Percentiles rank a stretch among this genome's conserved stretches.
Evolutionary conservation across 1,140 invertebrate genomes (phyloP).

Genomic region (Temnothorax longispinosus): DNA sequence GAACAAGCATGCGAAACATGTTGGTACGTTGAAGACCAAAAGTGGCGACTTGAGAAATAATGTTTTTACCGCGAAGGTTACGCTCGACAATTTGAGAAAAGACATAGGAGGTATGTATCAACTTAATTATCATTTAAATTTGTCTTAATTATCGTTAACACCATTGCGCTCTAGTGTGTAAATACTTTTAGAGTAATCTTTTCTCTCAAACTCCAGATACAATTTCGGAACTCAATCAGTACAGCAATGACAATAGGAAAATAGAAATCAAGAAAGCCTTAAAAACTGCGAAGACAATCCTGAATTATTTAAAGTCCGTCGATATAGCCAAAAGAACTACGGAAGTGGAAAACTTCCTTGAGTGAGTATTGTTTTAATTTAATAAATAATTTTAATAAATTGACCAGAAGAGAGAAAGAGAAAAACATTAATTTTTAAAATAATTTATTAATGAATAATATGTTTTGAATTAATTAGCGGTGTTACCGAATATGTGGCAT

Average conservation of each 20-base stretch:
- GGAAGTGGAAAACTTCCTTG: conserved; percentile 84
- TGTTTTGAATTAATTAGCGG: conserved; percentile 64
- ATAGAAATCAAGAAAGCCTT: conserved; percentile 87
- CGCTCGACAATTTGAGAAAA: conserved; percentile 78
- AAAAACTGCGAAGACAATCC: conserved; percentile 86
- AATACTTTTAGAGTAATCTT: background rate
- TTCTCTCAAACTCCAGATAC: conserved; percentile 72
- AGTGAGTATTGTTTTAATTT: conserved; percentile 69
- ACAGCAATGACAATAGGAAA: conserved; percentile 86
- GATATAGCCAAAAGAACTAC: conserved; percentile 82
- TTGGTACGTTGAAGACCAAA: conserved; percentile 77
- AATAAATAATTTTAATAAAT: conserved; percentile 6
- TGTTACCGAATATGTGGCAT: conserved; percentile 78
- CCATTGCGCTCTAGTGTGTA: background rate
- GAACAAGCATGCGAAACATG: conserved; percentile 69
- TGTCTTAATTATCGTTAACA: background rate
- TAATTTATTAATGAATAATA: background rate
- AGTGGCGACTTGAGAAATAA: conserved; percentile 82
- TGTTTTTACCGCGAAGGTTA: conserved; percentile 78
- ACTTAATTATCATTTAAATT: background rate
- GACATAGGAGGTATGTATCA: conserved; percentile 74
- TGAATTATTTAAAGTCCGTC: conserved; percentile 87
- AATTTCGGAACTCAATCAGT: conserved; percentile 85
- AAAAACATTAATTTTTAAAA: background rate
- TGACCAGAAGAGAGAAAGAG: background rate